Conservation (phyloP, 1,140 invertebrate genomes). For the Lasioglossum baleicum region DNA sequence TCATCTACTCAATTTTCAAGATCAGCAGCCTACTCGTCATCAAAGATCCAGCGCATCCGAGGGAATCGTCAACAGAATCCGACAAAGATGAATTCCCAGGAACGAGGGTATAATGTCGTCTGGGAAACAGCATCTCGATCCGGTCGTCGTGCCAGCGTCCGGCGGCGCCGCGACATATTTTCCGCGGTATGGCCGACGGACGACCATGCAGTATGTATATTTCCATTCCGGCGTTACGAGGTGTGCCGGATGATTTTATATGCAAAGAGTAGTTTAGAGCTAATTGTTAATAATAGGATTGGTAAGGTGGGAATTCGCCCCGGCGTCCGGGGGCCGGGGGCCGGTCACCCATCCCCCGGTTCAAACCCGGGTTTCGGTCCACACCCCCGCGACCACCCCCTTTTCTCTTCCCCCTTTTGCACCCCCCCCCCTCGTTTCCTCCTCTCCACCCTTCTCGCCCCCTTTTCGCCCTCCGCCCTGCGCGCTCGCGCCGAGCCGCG, state of each 20-base stretch:
- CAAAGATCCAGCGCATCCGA: too few species aligned
- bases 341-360: slow-evolving; percentile 22
- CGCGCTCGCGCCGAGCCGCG: slow-evolving; percentile 31
- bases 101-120: neutral
- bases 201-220: slow-evolving; percentile 80
- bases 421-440: too few species aligned
- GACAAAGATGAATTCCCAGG: too few species aligned
- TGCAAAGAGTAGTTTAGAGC: slow-evolving; percentile 80
- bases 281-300: slow-evolving; percentile 81
- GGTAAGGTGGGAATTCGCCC: slow-evolving; percentile 80
- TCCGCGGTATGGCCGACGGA: slow-evolving; percentile 66
- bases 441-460: too few species aligned
- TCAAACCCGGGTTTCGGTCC: slow-evolving; percentile 27
- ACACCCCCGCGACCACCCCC: slow-evolving; percentile 41
- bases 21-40: too few species aligned
- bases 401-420: slow-evolving; percentile 24
- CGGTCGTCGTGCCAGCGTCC: neutral
- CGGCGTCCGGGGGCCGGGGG: slow-evolving; percentile 53
- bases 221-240: slow-evolving; percentile 79
- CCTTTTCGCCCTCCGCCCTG: too few species aligned
- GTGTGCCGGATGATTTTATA: slow-evolving; percentile 77
- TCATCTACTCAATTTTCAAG: too few species aligned
- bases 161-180: slow-evolving; percentile 60
- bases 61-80: too few species aligned
- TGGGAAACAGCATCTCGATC: slow-evolving; percentile 6